These are phyloP conservation scores for Rhodeus uyekii DNA, from an alignment of 2,797 vertebrate species.

Conservation along the genomic window DNA sequence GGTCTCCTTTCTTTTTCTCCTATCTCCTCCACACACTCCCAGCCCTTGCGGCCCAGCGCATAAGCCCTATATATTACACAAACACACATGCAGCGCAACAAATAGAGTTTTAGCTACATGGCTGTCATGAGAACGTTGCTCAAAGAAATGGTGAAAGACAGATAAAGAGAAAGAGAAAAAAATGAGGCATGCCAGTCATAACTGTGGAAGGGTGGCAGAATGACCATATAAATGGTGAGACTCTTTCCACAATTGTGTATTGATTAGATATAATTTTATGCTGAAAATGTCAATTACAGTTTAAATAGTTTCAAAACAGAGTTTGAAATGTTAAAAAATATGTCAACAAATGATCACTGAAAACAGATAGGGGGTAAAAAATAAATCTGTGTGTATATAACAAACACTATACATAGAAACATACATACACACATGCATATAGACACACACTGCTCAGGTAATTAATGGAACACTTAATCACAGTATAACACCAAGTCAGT, in stretches of 20 bases:
- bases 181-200: slow-evolving; percentile 28
- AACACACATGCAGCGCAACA: slow-evolving; percentile 19
- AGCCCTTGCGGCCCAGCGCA: slow-evolving; percentile 1
- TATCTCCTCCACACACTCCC: slow-evolving; percentile 44
- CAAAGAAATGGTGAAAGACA: background rate
- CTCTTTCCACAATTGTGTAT: slow-evolving; percentile 22
- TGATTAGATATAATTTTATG: background rate
- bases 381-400: background rate
- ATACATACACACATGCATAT: no score
- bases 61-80: slow-evolving; percentile 41
- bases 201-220: slow-evolving; percentile 27
- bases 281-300: slow-evolving; percentile 23
- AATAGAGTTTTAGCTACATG: slow-evolving; percentile 34
- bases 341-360: background rate
- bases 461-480: no score
- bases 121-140: slow-evolving; percentile 19
- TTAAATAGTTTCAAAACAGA: background rate
- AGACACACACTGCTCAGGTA: no score
- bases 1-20: slow-evolving; percentile 28
- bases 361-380: background rate
- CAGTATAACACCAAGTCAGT: no score
- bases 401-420: no score
- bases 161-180: background rate
- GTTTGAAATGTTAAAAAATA: background rate
- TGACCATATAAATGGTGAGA: slow-evolving; percentile 31